A percentile compares a stretch with the other conserved stretches of the same genome.
Evolutionary conservation across 64 coral and sea anemone species (phyloP).

Genomic region (Acropora tenuis): DNA sequence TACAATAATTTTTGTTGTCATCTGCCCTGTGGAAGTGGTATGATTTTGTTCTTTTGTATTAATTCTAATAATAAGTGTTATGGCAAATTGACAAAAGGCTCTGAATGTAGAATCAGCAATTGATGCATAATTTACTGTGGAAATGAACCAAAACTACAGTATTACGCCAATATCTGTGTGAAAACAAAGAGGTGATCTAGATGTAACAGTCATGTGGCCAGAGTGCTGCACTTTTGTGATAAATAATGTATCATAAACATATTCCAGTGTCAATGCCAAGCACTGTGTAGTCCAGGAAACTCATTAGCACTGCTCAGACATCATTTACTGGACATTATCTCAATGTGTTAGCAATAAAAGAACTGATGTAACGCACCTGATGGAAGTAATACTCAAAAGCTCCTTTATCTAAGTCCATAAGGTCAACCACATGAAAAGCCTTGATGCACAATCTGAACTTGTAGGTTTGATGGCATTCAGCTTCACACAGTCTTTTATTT

Average conservation of each 20-base stretch:
- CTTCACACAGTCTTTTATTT: conserved; percentile 62
- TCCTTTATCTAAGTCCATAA: conserved; percentile 58
- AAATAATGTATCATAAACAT: too few species aligned
- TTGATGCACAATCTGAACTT: conserved; percentile 77
- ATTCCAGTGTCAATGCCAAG: neutral
- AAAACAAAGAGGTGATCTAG: neutral
- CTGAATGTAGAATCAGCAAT: neutral
- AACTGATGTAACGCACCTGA: conserved; percentile 50
- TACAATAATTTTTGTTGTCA: too few species aligned
- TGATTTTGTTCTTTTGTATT: too few species aligned
- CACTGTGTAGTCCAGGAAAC: neutral
- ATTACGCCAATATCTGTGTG: neutral
- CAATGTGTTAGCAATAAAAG: too few species aligned
- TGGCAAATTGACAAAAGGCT: too few species aligned
- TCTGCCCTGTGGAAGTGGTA: too few species aligned
- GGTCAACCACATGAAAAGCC: conserved; percentile 65
- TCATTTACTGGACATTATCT: too few species aligned
- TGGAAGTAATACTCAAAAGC: conserved; percentile 82
- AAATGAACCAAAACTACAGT: neutral
- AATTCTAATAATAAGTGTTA: too few species aligned
- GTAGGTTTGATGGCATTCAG: conserved; percentile 73
- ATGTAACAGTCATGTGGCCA: neutral
- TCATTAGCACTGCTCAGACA: neutral
- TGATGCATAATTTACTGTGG: neutral
- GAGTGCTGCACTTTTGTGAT: too few species aligned